Base-by-base conservation (phyloP, 1,140 invertebrate genomes). In the Battus philenor region DNA sequence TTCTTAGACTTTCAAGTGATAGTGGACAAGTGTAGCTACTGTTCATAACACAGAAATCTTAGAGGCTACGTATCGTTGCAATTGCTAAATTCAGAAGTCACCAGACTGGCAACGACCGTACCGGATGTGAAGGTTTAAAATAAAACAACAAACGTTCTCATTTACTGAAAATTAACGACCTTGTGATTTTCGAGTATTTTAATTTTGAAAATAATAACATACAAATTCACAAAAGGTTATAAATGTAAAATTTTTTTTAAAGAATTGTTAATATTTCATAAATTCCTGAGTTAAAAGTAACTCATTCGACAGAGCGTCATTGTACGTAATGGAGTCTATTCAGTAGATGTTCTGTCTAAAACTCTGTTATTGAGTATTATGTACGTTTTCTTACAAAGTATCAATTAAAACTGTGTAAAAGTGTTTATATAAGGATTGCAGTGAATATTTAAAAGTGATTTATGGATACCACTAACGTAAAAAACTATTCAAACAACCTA, bases 301-400 rank as follows among this genome's bases (percentile, higher is more conserved):
- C 36, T 65, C 38, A 47, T 57, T 70, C 83, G 81, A 82, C 53
- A 73, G 63, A 85, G 84, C 84, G 81, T 86, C 84, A 86, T 82
- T 75, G 73, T 85, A 77, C 69, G 77, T 83, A 86, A 86, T 86
- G 84, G 82, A 86, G 84, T 83, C 77, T 41, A 26, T 27, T 41
- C 22, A 29, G 38, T 41, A 26, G 71, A 83, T 74, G 64, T 77
- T 74, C 66, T 71, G 53, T 69, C 54, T 45, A 66, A 44, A 44
- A 50, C 67, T 50, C 72, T 71, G 54, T 68, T 58, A 68, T 66
- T 65, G 34, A 55, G 54, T 48, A 59, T 65, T 61, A 66, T 67
- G 54, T 44, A 34, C 45, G 47, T 62, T 69, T 69, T 60, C 39
- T 15, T 44, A 39, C 27, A 47, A 72, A 71, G 64, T 72, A 72